Base-by-base conservation (phyloP, 2,113 vertebrate genomes). In the Progne subis region DNA sequence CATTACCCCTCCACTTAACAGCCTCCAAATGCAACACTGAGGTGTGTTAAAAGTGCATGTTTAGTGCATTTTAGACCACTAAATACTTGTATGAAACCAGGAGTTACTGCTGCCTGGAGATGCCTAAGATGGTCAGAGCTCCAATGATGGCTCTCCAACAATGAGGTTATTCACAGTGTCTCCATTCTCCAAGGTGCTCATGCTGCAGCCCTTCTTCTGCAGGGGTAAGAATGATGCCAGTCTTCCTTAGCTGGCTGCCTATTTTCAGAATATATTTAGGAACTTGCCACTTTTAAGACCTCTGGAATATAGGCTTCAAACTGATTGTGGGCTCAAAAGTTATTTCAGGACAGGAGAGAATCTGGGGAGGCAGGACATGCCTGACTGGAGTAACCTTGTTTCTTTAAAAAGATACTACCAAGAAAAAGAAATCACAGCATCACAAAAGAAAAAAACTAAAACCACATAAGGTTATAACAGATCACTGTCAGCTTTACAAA, bases 21-120 rank as follows among this genome's bases (percentile, higher is more conserved):
- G 57, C 26, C 68, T 75, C 65, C 53, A 80, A 65, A 56, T 0
- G 0, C 19, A 69, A 69, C 8, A 52, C 6, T 1, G 3, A 64
- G 4, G 34, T 67, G 26, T 14, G 76, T 55, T 23, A 26, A 68
- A 89, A 88, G 60, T 2, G 15, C 14, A 34, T 1, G 0, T 50
- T 88, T 37, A 46, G 69, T 32, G 34, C 7, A 50, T 44, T 88
- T 59, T 15, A 78, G 29, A 75, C 19, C 44, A 72, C 11, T 8
- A 71, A 78, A 82, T 49, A 47, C 14, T 43, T 25, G 64, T 34
- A 10, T 18, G 21, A 89, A 67, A 15, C 50, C 14, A 78, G 15
- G 14, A 32, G 12, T 6, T 77, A 61, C 25, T 5, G 1, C 28
- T 56, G 18, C 29, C 29, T 57, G 18, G 29, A 67, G 18, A 32